Evolutionary conservation across 1,140 invertebrate genomes (phyloP), one percentile per base, ranked within the genome.

Genomic region (Drosophila lowei): DNA sequence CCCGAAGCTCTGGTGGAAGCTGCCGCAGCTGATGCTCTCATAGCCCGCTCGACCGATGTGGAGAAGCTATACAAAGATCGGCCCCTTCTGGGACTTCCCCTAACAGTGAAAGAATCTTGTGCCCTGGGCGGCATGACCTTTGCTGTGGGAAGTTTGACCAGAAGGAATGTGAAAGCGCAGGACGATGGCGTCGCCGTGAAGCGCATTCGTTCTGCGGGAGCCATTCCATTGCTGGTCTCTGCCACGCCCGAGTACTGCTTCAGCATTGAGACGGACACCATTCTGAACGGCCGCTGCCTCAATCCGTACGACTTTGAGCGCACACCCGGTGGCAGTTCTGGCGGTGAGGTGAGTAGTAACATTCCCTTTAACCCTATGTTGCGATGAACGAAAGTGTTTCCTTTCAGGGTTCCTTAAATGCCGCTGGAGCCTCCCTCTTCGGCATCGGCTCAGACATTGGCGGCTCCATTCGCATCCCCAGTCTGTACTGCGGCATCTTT

Each of bases 391-490:
- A 41, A 16, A 28, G 1, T 21, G 3, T 15, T 56, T 16, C 38
- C 21, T 90, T 84, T 2, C 67, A 96, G 95, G 94, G 92, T 0
- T 94, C 95, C 1, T 72, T 97, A 1, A 90, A 97, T 11, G 94
- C 94, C 3, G 83, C 83, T 42, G 83, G 78, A 0, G 83, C 83
- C 13, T 88, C 83, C 5, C 56, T 86, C 0, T 88, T 86, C 49
- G 83, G 83, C 30, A 92, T 99, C 34, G 96, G 96, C 7, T 97
- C 96, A 0, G 97, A 99, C 91, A 94, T 98, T 59, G 96, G 94
- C 9, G 95, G 97, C 8, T 98, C 97, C 11, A 96, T 98, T 65
- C 93, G 97, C 25, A 92, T 98, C 75, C 97, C 97, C 1, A 93
- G 95, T 8, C 93, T 96, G 41, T 97, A 96, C 84, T 96, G 95